Evolutionary conservation across 2,888 invertebrate genomes (phyloP).

Genomic region (Mimachlamys varia): DNA sequence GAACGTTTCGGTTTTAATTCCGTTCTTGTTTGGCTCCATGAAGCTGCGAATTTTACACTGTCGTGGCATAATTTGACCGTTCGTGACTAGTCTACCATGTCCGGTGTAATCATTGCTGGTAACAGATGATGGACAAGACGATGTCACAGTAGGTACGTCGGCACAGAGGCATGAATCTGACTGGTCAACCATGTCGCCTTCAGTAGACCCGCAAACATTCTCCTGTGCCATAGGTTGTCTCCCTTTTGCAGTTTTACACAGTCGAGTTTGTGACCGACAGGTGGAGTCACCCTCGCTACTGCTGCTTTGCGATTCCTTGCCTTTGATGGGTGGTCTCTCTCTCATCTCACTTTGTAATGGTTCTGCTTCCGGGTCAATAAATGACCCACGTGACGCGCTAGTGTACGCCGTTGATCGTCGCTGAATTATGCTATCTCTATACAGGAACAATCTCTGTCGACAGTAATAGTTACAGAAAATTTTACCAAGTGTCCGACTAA

Average conservation of each 20-base stretch:
- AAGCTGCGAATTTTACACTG: not conserved
- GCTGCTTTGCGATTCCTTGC: slow-evolving; percentile 38
- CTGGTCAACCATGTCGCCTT: not conserved
- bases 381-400: slow-evolving; percentile 41
- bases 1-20: not conserved
- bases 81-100: not conserved
- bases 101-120: not conserved
- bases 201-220: not conserved
- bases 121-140: not conserved
- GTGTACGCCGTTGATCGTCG: slow-evolving; percentile 47
- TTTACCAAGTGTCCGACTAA: slow-evolving; percentile 67
- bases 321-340: slow-evolving; percentile 38
- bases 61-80: not conserved
- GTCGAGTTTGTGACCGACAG: slow-evolving; percentile 38
- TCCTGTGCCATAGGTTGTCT: not conserved
- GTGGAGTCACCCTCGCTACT: slow-evolving; percentile 44
- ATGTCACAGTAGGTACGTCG: not conserved
- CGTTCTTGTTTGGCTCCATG: not conserved
- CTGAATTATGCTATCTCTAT: slow-evolving; percentile 42
- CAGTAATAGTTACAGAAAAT: slow-evolving; percentile 59
- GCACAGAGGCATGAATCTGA: not conserved
- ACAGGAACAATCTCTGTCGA: slow-evolving; percentile 42
- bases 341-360: slow-evolving; percentile 38
- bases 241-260: slow-evolving; percentile 32
- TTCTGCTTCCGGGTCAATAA: slow-evolving; percentile 51